Conservation (phyloP, 2,888 invertebrate species). For the Orchesella flavescens region DNA sequence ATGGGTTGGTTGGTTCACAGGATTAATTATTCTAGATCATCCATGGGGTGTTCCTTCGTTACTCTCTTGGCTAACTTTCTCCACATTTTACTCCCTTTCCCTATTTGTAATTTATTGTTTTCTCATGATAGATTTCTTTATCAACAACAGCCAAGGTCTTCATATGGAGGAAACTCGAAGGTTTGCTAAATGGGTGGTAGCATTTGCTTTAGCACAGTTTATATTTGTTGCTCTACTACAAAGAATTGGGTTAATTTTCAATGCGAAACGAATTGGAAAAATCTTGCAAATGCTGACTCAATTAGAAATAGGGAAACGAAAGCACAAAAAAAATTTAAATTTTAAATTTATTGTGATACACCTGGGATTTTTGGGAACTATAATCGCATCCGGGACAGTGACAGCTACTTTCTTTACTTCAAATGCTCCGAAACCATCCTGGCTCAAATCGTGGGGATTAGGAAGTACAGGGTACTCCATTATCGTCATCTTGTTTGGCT, state of each 20-base stretch:
- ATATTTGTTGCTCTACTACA: conserved; percentile 10
- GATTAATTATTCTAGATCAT: conserved; percentile 22
- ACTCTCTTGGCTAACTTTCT: conserved; percentile 46
- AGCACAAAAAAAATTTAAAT: neutral
- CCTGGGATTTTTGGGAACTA: neutral
- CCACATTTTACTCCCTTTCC: conserved; percentile 28
- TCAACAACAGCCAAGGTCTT: conserved; percentile 27
- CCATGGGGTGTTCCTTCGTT: conserved; percentile 47
- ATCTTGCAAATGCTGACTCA: conserved; percentile 16
- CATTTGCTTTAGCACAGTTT: conserved; percentile 10
- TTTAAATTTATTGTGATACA: neutral
- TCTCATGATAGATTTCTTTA: neutral
- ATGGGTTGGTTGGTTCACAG: conserved; percentile 40
- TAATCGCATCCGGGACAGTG: neutral
- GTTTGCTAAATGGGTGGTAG: conserved; percentile 32
- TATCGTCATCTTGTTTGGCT: conserved; percentile 13
- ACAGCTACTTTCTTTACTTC: neutral
- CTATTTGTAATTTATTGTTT: neutral
- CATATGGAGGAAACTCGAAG: conserved; percentile 2
- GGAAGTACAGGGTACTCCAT: conserved; percentile 2
- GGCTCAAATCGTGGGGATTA: conserved; percentile 19
- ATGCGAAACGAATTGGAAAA: conserved; percentile 28
- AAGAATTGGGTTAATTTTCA: conserved; percentile 3
- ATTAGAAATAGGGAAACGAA: neutral
- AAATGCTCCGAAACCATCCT: conserved; percentile 25